A percentile compares a stretch with the other conserved stretches of the same genome.
Evolutionary conservation across 2,888 invertebrate species (phyloP).

Genomic region (Caenorhabditis drosophilae): DNA sequence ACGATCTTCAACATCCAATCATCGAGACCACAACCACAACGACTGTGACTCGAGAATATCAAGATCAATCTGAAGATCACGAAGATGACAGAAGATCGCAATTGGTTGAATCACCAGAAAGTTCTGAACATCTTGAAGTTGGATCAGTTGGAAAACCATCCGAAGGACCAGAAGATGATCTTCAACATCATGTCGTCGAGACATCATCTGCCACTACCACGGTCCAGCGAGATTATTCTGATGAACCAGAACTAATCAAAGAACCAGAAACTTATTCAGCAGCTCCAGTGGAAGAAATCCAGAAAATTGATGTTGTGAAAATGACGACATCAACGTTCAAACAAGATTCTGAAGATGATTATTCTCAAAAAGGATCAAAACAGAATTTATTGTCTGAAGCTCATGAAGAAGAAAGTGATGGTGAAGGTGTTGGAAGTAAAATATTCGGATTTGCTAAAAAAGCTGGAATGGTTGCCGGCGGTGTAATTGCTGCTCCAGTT

Average conservation of each 20-base stretch:
- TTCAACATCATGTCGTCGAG: neutral
- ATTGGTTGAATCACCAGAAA: neutral
- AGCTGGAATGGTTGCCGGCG: conserved; percentile 54
- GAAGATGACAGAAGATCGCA: conserved; percentile 1
- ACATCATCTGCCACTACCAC: conserved; percentile 12
- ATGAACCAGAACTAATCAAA: neutral
- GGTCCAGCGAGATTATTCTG: conserved; percentile 3
- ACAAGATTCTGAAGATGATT: too few relatives aligned
- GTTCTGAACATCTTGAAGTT: neutral
- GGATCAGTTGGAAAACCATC: conserved; percentile 5
- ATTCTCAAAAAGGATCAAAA: too few relatives aligned
- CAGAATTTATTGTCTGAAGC: neutral
- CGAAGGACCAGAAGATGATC: neutral
- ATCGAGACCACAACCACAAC: conserved; percentile 8
- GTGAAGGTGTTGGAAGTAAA: conserved; percentile 27
- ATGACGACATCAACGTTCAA: too few relatives aligned
- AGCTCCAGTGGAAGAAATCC: neutral
- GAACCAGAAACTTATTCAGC: too few relatives aligned
- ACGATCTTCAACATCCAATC: conserved; percentile 1
- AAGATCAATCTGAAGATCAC: conserved; percentile 4
- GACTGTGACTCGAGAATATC: conserved; percentile 17
- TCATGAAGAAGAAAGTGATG: conserved; percentile 6
- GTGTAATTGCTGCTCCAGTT: conserved; percentile 50
- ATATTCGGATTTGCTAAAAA: conserved; percentile 46
- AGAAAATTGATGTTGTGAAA: too few relatives aligned